Evolutionary conservation across 2,113 vertebrate genomes (phyloP).

Genomic region (Saimiri boliviensis): DNA sequence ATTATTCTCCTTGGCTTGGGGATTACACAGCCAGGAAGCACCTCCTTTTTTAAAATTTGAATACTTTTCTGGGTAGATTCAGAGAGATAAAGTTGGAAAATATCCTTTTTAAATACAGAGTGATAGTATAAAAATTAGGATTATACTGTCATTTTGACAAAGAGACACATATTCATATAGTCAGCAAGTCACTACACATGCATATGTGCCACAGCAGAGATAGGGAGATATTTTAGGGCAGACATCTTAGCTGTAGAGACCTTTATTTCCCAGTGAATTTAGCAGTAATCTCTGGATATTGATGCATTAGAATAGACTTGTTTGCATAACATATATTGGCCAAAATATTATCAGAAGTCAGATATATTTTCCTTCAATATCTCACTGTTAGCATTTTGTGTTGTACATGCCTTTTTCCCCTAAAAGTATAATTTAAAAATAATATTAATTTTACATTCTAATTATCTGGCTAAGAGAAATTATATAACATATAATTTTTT

Average conservation of each 20-base stretch:
- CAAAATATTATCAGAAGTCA: background rate
- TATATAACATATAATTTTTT: background rate
- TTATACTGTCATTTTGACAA: background rate
- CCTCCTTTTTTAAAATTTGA: background rate
- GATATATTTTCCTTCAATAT: background rate
- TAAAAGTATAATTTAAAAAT: background rate
- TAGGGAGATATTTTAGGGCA: background rate
- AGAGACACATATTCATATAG: background rate
- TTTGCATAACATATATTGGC: background rate
- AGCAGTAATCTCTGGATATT: background rate
- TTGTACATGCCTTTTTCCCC: background rate
- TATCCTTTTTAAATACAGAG: background rate
- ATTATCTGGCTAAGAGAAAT: background rate
- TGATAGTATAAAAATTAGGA: background rate
- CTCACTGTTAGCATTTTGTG: background rate
- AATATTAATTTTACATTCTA: background rate
- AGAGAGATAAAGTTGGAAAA: background rate
- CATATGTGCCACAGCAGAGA: background rate
- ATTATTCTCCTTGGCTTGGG: background rate
- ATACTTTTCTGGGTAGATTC: background rate
- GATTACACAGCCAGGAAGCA: background rate
- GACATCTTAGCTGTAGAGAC: background rate
- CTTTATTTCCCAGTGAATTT: background rate
- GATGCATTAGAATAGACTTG: background rate
- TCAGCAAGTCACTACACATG: background rate